These are phyloP conservation scores for Hydroisotoma schaefferi DNA, from an alignment of 2,888 invertebrate species.

Conservation along the genomic window DNA sequence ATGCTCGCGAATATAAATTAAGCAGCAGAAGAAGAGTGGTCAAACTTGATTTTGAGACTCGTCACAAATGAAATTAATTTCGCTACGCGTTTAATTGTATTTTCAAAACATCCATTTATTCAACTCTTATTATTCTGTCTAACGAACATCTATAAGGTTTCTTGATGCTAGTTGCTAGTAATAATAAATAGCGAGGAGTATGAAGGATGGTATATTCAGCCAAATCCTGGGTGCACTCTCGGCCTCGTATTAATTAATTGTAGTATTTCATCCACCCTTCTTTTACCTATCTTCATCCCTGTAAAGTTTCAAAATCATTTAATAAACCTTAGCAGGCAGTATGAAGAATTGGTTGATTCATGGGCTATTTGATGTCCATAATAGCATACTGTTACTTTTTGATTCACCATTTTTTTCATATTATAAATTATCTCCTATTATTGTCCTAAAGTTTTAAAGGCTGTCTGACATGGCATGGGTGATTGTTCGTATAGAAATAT, in stretches of 20 bases:
- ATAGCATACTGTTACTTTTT: not conserved
- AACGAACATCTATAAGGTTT: no score
- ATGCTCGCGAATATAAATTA: slow-evolving; percentile 9
- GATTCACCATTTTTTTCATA: not conserved
- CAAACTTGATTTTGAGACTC: slow-evolving; percentile 27
- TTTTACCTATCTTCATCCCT: not conserved
- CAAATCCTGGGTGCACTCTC: no score
- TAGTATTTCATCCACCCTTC: no score
- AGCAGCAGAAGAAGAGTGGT: slow-evolving; percentile 18
- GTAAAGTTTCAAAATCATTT: not conserved
- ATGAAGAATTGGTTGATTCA: not conserved
- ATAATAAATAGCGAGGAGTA: no score
- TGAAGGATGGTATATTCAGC: no score
- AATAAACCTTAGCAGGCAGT: not conserved
- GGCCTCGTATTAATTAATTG: no score
- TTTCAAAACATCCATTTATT: not conserved
- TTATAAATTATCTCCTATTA: not conserved
- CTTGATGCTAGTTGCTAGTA: no score
- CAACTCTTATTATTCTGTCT: not conserved
- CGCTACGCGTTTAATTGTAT: slow-evolving; percentile 18
- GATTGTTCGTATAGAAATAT: no score
- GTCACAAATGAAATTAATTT: slow-evolving; percentile 26
- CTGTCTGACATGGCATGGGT: no score
- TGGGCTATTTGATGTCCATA: not conserved
- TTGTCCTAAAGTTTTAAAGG: no score